A percentile compares a stretch with the other conserved stretches of the same genome.
phyloP scores from a whole-genome alignment of 2,113 vertebrate species.

The Zosterops hypoxanthus region DNA sequence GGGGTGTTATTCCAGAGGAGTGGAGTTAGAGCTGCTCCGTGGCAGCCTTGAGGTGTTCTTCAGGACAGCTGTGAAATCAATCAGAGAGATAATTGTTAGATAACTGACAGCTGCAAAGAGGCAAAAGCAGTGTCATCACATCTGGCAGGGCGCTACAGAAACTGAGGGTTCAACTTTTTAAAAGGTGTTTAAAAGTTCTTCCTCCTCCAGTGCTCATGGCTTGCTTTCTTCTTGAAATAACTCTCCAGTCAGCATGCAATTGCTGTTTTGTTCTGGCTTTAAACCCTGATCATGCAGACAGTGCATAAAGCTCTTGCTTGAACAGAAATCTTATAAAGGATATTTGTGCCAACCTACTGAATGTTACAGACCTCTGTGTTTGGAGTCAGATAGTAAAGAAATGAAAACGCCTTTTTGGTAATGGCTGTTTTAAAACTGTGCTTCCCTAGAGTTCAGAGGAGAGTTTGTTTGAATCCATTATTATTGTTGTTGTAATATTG shows the following conservation, averaged over 20 bases:
- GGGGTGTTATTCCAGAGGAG: accelerated
- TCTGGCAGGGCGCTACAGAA: background rate
- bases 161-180: background rate
- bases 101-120: background rate
- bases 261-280: background rate
- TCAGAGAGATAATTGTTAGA: background rate
- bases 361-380: background rate
- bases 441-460: background rate
- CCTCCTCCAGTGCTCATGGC: background rate
- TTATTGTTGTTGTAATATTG: background rate
- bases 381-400: background rate
- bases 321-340: background rate
- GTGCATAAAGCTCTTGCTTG: background rate
- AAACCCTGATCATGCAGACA: background rate
- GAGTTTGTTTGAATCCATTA: background rate
- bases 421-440: background rate
- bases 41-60: background rate
- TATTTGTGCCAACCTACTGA: background rate
- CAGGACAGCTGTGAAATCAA: background rate
- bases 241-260: background rate
- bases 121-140: background rate
- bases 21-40: background rate
- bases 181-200: background rate
- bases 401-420: background rate
- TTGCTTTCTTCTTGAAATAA: background rate